Evolutionary conservation across 2,888 invertebrate species (phyloP), one percentile per base, ranked within the genome.

Genomic region (Chrysotoxum bicinctum): DNA sequence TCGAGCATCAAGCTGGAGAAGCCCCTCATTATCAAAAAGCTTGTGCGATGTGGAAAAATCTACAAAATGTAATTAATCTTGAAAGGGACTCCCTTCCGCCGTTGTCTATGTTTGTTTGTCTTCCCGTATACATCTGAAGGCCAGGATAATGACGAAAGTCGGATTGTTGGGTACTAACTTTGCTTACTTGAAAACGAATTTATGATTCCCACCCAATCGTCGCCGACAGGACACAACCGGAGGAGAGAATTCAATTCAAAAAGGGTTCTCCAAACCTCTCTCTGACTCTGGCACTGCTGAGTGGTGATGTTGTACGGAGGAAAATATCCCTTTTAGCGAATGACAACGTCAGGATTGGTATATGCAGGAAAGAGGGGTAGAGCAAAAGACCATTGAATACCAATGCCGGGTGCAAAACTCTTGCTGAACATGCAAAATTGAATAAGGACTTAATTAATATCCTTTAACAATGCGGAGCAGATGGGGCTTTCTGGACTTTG

Each of bases 371-470:
- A 21, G n/a, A 56, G 10, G 40, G 48, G 40, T 19, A 43, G 21
- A 54, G 32, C n/a, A 26, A 48, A 35, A 35, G 26, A 43, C 54
- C 40, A 40, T 40, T 60, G 56, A 69, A 43, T 58, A 45, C 62
- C 50, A 62, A 50, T 68, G 35, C 37, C 43, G 79, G 60, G 68
- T 52, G 69, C 60, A 58, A 43, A 85, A 76, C 76, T 81, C 70
- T 60, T 81, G 73, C 81, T 85, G 85, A 85, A 85, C 81, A 81
- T 81, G 85, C 85, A 85, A 81, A 85, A 85, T 85, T 81, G 81
- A 85, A 85, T 85, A 85, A 85, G 81, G 85, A 81, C 85, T 85
- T 81, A 85, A 80, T 85, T 85, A 85, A 85, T 85, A 85, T 85
- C 84, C 80, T 73, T 81, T 77, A 85, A 85, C 85, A 85, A 85